Percentiles rank a stretch among this genome's conserved stretches.
phyloP scores from a whole-genome alignment of 2,888 invertebrate species.

The Ophonus ardosiacus region DNA sequence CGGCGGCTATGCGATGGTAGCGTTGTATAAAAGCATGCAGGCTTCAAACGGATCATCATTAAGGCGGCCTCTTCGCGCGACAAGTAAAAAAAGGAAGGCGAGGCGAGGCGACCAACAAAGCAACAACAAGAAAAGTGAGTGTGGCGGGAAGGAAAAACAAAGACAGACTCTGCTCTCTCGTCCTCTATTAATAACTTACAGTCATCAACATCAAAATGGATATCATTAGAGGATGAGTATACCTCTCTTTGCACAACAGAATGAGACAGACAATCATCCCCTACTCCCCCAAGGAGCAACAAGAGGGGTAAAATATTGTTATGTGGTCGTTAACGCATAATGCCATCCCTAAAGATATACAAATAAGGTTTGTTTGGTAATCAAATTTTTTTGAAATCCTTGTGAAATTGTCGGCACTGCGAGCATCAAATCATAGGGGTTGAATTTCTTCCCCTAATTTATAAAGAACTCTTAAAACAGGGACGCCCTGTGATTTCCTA shows the following conservation, averaged over 20 bases:
- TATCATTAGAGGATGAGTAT: constrained; percentile 57
- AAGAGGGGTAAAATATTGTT: constrained; percentile 61
- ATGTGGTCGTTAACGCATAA: constrained; percentile 63
- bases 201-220: constrained; percentile 64
- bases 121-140: constrained; percentile 46
- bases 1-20: constrained; percentile 53
- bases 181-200: constrained; percentile 64
- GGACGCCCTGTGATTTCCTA: constrained; percentile 15
- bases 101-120: constrained; percentile 47
- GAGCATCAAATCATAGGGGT: constrained; percentile 19
- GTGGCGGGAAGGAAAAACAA: constrained; percentile 36
- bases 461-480: not conserved
- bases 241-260: constrained; percentile 2
- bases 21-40: constrained; percentile 52
- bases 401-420: constrained; percentile 29
- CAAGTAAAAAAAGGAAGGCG: constrained; percentile 60
- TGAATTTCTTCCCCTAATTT: not conserved
- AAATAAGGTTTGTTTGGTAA: constrained; percentile 62
- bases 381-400: constrained; percentile 59
- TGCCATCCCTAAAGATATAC: constrained; percentile 57
- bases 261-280: constrained; percentile 3
- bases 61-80: constrained; percentile 60
- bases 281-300: constrained; percentile 21
- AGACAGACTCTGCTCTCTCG: constrained; percentile 50
- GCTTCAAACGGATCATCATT: constrained; percentile 64